Percentiles rank a stretch among this genome's conserved stretches.
Conservation (phyloP, 2,797 vertebrate genomes). For the Enteromius afrohamiltoni region DNA sequence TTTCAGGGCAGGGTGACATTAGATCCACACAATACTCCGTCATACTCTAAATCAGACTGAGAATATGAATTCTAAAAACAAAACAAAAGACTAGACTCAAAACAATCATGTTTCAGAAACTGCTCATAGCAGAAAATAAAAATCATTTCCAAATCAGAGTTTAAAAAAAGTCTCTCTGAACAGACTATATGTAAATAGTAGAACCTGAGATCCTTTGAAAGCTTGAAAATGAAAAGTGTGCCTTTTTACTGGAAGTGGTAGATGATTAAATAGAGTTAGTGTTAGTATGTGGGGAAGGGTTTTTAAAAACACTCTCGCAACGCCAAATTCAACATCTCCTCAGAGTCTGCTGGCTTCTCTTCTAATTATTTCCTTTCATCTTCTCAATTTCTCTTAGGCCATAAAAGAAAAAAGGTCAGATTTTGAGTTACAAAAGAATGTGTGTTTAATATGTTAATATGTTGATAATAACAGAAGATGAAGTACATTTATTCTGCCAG, state of each 20-base stretch:
- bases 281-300: slow-evolving; percentile 66
- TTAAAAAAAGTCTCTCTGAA: background rate
- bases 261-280: slow-evolving; percentile 75
- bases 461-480: background rate
- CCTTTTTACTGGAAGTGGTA: slow-evolving; percentile 70
- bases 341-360: slow-evolving; percentile 61
- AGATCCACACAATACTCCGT: background rate
- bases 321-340: slow-evolving; percentile 77
- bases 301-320: slow-evolving; percentile 68
- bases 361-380: slow-evolving; percentile 67
- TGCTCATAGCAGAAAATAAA: background rate
- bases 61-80: slow-evolving; percentile 25
- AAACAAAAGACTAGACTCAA: background rate
- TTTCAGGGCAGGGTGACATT: background rate
- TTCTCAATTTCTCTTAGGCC: slow-evolving; percentile 25
- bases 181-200: background rate
- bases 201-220: slow-evolving; percentile 47
- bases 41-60: background rate
- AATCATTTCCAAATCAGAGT: background rate
- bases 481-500: background rate
- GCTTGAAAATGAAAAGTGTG: slow-evolving; percentile 59
- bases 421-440: slow-evolving; percentile 44
- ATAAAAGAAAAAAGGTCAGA: background rate
- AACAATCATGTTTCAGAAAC: background rate
- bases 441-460: slow-evolving; percentile 45